phyloP scores from a whole-genome alignment of 2,888 invertebrate species.

The Lagria hirta region DNA sequence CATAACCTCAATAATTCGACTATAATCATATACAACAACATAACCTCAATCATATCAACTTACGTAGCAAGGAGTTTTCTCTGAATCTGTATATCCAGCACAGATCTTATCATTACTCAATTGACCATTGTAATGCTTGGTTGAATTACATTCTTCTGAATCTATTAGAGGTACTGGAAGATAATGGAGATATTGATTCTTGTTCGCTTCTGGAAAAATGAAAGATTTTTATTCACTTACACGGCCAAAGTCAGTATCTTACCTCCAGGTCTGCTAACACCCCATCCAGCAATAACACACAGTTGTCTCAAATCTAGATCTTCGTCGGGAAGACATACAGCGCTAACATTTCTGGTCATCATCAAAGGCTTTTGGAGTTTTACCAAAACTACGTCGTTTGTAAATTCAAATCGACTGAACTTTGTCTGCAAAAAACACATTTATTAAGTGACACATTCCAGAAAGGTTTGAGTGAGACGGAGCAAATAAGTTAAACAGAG shows the following conservation, averaged over 20 bases:
- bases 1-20: not conserved
- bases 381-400: constrained; percentile 61
- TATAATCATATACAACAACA: not conserved
- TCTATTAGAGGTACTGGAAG: constrained; percentile 60
- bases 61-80: constrained; percentile 63
- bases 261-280: constrained; percentile 57
- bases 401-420: constrained; percentile 60
- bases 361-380: constrained; percentile 57
- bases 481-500: no score
- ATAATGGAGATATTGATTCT: constrained; percentile 58
- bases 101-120: constrained; percentile 62
- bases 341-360: constrained; percentile 58
- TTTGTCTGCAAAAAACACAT: constrained; percentile 52
- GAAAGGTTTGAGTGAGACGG: no score
- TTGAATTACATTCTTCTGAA: constrained; percentile 61
- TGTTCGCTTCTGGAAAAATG: constrained; percentile 50
- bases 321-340: constrained; percentile 60
- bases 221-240: not conserved
- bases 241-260: constrained; percentile 11
- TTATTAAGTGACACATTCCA: constrained; percentile 7
- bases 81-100: constrained; percentile 59
- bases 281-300: constrained; percentile 64
- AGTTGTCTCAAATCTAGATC: constrained; percentile 56
- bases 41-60: constrained; percentile 41
- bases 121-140: constrained; percentile 62